Base-by-base conservation (phyloP, 2,113 vertebrate species). In the Micronycteris hirsuta region DNA sequence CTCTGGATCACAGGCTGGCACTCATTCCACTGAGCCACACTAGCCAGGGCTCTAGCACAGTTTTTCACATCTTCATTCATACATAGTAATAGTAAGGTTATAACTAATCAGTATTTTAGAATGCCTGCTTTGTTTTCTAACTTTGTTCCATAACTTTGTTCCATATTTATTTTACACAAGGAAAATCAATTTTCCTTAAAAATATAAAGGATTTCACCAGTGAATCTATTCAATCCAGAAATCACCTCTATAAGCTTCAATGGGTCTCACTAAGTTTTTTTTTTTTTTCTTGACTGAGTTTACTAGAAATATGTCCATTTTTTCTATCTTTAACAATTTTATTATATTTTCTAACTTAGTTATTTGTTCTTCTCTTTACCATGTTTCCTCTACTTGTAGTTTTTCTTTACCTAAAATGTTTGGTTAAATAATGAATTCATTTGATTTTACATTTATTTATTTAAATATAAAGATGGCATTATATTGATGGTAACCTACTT, bases 31-130 rank as follows among this genome's bases (percentile, higher is more conserved):
- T 58, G 22, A 58, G 56, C 56, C 8, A 58, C 56, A 58, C 9
- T 58, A 58, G 56, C 56, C 56, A 58, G 56, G 56, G 22, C 56
- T 7, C 15, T 38, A 89, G 3, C 36, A 80, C 28, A 70, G 24
- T 84, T 58, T 80, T 74, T 84, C 80, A 56, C 33, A 86, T 56
- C 67, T 85, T 65, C 52, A 80, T 14, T 87, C 36, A 70, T 6
- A 89, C 4, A 49, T 10, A 65, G 14, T 78, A 26, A 58, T 71
- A 68, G 31, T 67, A 67, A 47, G 36, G 67, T 31, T 95, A 76
- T 68, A 68, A 36, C n/a, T 95, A 70, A 84, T 67, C 33, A 65
- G 26, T 38, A 89, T 73, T 95, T 93, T 85, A 61, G 45, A 95
- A 85, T 80, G n/a, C 7, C 28, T 70, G 41, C n/a, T 78, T 95